Conservation (phyloP, 2,113 vertebrate genomes). For the Rostratula benghalensis region DNA sequence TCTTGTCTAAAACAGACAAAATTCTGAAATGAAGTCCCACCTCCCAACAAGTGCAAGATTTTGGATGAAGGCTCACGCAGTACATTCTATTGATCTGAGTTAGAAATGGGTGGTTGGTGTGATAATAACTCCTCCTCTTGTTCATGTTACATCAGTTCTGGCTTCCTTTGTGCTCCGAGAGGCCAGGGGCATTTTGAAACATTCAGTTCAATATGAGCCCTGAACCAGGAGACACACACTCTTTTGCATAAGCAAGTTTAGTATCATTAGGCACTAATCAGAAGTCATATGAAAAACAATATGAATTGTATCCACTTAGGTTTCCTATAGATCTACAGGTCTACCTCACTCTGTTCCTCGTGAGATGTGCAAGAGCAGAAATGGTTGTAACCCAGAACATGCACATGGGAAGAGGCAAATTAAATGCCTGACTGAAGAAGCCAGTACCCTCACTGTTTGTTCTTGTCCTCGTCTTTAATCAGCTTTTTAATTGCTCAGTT, state of each 20-base stretch:
- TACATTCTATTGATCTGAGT: background rate
- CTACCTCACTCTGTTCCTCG: background rate
- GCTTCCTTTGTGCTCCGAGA: background rate
- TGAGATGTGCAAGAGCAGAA: background rate
- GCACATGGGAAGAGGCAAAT: background rate
- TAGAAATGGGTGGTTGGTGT: background rate
- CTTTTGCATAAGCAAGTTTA: background rate
- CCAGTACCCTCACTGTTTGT: background rate
- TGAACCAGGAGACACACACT: background rate
- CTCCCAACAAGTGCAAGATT: background rate
- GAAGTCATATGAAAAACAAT: background rate
- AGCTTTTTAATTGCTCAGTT: conserved; percentile 17
- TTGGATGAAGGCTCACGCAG: background rate
- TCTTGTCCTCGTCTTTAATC: background rate
- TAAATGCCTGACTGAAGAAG: conserved; percentile 14
- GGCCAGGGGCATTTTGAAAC: background rate
- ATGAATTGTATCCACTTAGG: background rate
- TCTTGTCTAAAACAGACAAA: background rate
- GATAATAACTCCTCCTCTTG: background rate
- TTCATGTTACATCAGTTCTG: background rate
- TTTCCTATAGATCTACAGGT: background rate
- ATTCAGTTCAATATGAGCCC: background rate
- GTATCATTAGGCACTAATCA: background rate
- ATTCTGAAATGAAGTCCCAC: background rate
- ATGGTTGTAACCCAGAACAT: background rate